A percentile compares a stretch with the other conserved stretches of the same genome.
phyloP scores from a whole-genome alignment of 1,140 invertebrate species.

The Apolygus lucorum region DNA sequence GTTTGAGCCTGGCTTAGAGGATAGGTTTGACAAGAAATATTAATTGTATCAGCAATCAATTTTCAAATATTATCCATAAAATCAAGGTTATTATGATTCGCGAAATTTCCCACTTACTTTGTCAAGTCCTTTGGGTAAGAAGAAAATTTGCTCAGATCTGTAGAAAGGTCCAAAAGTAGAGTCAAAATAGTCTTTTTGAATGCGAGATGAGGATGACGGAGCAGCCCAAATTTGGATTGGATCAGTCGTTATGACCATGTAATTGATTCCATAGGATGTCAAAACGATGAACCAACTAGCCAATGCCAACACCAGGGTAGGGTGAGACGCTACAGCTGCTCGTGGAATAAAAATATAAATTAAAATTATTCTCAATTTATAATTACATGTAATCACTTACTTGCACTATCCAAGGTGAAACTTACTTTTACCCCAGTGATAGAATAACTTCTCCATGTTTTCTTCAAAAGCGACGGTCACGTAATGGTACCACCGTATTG shows the following conservation, averaged over 20 bases:
- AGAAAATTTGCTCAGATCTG: conserved; percentile 80
- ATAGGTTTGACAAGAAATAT: too few species aligned
- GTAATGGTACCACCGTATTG: neutral
- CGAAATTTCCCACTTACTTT: too few species aligned
- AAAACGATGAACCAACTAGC: conserved; percentile 51
- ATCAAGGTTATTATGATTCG: too few species aligned
- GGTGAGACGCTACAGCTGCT: conserved; percentile 64
- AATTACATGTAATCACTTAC: too few species aligned
- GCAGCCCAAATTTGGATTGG: conserved; percentile 96
- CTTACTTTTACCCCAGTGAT: neutral
- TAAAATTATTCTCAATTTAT: neutral
- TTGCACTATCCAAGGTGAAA: too few species aligned
- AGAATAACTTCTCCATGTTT: neutral
- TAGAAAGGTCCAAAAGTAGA: conserved; percentile 91
- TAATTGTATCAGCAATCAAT: too few species aligned
- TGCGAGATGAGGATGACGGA: conserved; percentile 67
- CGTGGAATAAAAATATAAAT: neutral
- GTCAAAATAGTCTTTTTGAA: conserved; percentile 87
- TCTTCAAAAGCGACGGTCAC: neutral
- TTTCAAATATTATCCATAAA: too few species aligned
- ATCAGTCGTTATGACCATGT: conserved; percentile 72
- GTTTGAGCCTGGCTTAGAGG: too few species aligned
- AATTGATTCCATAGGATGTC: conserved; percentile 55
- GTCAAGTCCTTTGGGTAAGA: conserved; percentile 54
- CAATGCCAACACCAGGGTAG: conserved; percentile 64